These are phyloP conservation scores for Euura saliciscinereae DNA, from an alignment of 1,140 invertebrate species.

Conservation along the genomic window DNA sequence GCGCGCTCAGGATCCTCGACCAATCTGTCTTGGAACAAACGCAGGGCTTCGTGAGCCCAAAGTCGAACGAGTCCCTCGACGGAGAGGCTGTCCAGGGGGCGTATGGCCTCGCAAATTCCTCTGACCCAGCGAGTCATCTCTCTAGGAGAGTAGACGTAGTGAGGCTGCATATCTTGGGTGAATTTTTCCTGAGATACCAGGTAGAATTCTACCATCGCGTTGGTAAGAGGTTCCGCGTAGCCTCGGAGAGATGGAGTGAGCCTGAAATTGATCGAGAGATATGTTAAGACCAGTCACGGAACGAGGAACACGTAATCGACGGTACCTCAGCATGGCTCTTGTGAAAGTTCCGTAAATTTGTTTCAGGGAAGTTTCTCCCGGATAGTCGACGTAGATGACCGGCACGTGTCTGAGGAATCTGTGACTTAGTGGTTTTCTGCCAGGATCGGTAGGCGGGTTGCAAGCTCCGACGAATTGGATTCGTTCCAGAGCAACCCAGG, in stretches of 20 bases:
- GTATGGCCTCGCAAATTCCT: conserved; percentile 98
- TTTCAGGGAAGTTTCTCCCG: conserved; percentile 95
- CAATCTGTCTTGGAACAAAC: conserved; percentile 95
- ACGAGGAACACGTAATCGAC: neutral
- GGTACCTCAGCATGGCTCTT: conserved; percentile 88
- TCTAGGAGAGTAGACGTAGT: conserved; percentile 99
- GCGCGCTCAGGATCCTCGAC: conserved; percentile 93
- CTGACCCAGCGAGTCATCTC: conserved; percentile 99
- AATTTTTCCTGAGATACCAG: conserved; percentile 95
- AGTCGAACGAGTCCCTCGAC: conserved; percentile 95
- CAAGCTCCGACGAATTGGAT: conserved; percentile 99
- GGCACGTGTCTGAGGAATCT: conserved; percentile 94
- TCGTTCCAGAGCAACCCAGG: conserved; percentile 95
- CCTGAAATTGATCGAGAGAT: conserved; percentile 26
- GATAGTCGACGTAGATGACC: conserved; percentile 99
- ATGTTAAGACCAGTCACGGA: neutral
- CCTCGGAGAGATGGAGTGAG: conserved; percentile 88
- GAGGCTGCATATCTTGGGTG: conserved; percentile 99
- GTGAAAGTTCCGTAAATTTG: conserved; percentile 99
- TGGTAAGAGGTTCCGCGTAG: conserved; percentile 95
- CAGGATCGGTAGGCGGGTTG: conserved; percentile 99
- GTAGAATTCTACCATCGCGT: conserved; percentile 99
- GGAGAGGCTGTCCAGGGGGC: conserved; percentile 87
- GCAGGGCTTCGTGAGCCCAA: conserved; percentile 98
- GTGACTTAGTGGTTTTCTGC: conserved; percentile 96